These are phyloP conservation scores for Papilio gigon DNA, from an alignment of 2,888 invertebrate species.

Conservation along the genomic window DNA sequence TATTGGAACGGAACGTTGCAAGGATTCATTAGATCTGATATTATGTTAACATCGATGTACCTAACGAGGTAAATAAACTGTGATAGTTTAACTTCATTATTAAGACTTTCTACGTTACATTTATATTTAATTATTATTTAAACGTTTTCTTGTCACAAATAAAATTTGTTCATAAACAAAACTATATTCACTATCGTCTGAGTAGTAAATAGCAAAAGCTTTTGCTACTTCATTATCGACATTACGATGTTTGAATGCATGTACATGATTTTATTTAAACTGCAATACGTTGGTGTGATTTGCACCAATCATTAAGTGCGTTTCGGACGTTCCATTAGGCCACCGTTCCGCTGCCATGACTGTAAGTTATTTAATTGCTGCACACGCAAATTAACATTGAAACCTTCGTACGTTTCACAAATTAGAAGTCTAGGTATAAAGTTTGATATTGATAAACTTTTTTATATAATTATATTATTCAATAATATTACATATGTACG, in stretches of 20 bases:
- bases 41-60: conserved; percentile 35
- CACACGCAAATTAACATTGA: conserved; percentile 29
- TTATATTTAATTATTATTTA: background rate
- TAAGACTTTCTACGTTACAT: conserved; percentile 40
- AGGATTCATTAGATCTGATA: conserved; percentile 41
- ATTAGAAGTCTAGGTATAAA: background rate
- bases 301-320: conserved; percentile 12
- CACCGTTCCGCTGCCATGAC: conserved; percentile 38
- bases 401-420: conserved; percentile 20
- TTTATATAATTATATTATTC: background rate
- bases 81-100: conserved; percentile 55
- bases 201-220: background rate
- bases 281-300: conserved; percentile 6
- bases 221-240: background rate
- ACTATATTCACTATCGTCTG: background rate
- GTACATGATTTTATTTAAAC: conserved; percentile 16
- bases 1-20: background rate
- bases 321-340: conserved; percentile 35
- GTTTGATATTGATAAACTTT: background rate
- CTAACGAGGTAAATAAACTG: conserved; percentile 53
- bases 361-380: conserved; percentile 40
- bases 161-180: background rate
- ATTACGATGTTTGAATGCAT: background rate
- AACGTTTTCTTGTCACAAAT: background rate
- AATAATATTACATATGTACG: background rate